These are phyloP conservation scores for Phalacrocorax pelagicus DNA, from an alignment of 2,113 vertebrate species.

Conservation along the genomic window DNA sequence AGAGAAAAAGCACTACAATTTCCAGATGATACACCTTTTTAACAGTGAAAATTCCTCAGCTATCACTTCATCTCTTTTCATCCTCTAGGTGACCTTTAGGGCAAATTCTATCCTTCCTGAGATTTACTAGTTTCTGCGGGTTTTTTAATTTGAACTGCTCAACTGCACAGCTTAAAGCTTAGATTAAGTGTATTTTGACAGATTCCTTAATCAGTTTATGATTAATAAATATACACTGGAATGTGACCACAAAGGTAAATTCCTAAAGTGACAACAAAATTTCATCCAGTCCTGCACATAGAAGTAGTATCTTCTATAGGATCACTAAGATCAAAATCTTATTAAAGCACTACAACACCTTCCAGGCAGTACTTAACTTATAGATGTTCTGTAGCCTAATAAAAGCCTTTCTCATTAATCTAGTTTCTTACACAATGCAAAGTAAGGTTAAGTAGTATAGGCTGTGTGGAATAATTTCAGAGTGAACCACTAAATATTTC, in stretches of 20 bases:
- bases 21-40: not conserved
- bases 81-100: not conserved
- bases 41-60: not conserved
- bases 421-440: not conserved
- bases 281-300: not conserved
- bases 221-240: not conserved
- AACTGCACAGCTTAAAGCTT: not conserved
- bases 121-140: not conserved
- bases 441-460: not conserved
- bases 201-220: not conserved
- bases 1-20: not conserved
- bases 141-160: not conserved
- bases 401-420: not conserved
- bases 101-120: not conserved
- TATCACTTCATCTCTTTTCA: not conserved
- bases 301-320: not conserved
- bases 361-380: not conserved
- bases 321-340: not conserved
- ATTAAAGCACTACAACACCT: not conserved
- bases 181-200: not conserved
- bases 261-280: not conserved
- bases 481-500: not conserved
- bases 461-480: not conserved
- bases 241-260: not conserved
- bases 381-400: not conserved